phyloP scores from a whole-genome alignment of 2,888 invertebrate species.

The Zygaena filipendulae region DNA sequence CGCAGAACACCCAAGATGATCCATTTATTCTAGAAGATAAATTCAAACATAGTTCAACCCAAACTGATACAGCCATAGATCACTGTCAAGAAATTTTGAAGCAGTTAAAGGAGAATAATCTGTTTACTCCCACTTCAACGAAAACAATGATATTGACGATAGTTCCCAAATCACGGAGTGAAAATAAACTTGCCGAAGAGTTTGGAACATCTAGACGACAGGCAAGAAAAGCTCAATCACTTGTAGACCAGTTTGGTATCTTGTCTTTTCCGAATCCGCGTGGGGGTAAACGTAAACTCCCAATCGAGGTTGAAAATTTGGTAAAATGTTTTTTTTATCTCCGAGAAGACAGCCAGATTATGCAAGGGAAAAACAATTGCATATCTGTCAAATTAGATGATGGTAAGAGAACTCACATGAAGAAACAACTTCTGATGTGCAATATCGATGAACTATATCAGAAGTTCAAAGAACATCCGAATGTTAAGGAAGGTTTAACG shows the following conservation, averaged over 20 bases:
- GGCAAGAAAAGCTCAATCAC: conserved; percentile 18
- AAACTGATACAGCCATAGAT: too few relatives aligned
- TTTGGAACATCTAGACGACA: conserved; percentile 18
- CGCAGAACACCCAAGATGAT: too few relatives aligned
- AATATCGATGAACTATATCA: conserved; percentile 15
- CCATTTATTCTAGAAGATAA: too few relatives aligned
- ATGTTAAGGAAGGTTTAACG: conserved; percentile 12
- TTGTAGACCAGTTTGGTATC: conserved; percentile 15
- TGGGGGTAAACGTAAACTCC: conserved; percentile 13
- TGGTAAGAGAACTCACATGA: conserved; percentile 13
- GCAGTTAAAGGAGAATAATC: conserved; percentile 17
- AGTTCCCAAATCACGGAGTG: conserved; percentile 19
- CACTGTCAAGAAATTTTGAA: conserved; percentile 16
- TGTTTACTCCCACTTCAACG: conserved; percentile 13
- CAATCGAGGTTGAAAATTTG: conserved; percentile 8
- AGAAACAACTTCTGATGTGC: conserved; percentile 15
- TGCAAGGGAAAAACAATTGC: conserved; percentile 16
- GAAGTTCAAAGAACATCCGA: conserved; percentile 13
- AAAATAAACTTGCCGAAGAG: conserved; percentile 17
- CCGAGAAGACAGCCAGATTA: conserved; percentile 9
- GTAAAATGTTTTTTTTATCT: conserved; percentile 8
- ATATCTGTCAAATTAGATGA: conserved; percentile 16
- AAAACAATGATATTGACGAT: conserved; percentile 19
- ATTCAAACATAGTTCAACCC: too few relatives aligned
- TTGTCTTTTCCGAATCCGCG: conserved; percentile 18